phyloP scores from a whole-genome alignment of 2,113 vertebrate genomes.

The Corapipo altera region DNA sequence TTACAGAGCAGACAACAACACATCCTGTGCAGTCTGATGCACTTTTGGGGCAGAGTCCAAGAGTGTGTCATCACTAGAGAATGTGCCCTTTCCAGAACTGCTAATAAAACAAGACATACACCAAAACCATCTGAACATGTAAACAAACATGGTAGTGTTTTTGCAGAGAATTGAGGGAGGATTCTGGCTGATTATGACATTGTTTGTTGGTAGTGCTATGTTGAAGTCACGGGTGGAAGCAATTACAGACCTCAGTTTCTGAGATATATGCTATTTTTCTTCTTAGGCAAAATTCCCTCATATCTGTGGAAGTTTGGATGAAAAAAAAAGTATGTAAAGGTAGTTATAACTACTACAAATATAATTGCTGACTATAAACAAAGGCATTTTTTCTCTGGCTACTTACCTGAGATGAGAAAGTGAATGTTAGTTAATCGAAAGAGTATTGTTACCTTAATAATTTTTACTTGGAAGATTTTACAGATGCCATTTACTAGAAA shows the following conservation, averaged over 20 bases:
- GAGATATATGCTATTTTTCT: background rate
- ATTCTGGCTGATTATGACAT: background rate
- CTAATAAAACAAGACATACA: background rate
- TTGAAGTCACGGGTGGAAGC: background rate
- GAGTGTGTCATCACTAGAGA: background rate
- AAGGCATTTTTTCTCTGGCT: background rate
- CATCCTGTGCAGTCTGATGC: background rate
- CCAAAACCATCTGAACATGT: background rate
- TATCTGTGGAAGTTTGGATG: background rate
- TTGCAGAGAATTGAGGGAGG: background rate
- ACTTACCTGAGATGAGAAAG: background rate
- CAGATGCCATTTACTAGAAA: background rate
- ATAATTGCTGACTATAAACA: background rate
- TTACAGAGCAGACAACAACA: constrained; percentile 19
- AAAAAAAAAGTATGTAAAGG: background rate
- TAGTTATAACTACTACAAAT: background rate
- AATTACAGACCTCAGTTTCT: background rate
- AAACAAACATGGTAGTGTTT: constrained; percentile 6
- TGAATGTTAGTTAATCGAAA: background rate
- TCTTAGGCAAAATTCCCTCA: background rate
- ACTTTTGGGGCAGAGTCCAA: background rate
- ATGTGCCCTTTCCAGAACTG: constrained; percentile 8
- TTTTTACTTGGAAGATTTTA: background rate
- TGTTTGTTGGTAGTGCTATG: background rate
- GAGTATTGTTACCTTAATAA: background rate